These are phyloP conservation scores for Eumaeus atala DNA, from an alignment of 1,140 invertebrate species.

Conservation along the genomic window DNA sequence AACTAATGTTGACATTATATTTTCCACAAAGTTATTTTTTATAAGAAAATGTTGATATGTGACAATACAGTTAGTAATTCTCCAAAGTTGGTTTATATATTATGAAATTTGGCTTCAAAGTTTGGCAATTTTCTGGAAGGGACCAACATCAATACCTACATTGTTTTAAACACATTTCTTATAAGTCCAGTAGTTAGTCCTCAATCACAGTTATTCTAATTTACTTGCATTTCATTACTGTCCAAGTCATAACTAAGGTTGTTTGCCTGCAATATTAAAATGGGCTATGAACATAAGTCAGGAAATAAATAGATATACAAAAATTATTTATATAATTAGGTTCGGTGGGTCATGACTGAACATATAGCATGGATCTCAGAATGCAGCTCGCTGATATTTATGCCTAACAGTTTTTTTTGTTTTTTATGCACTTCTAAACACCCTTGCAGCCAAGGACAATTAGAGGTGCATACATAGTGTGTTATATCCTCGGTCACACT, in stretches of 20 bases:
- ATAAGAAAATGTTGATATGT: constrained; percentile 66
- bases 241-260: constrained; percentile 41
- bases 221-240: constrained; percentile 58
- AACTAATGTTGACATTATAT: constrained; percentile 50
- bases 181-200: constrained; percentile 37
- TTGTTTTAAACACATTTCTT: constrained; percentile 38
- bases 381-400: constrained; percentile 63
- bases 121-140: constrained; percentile 66
- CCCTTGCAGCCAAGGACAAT: constrained; percentile 18
- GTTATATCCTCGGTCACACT: constrained; percentile 60
- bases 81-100: constrained; percentile 54
- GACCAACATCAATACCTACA: constrained; percentile 65
- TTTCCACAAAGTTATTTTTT: constrained; percentile 70
- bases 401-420: constrained; percentile 31
- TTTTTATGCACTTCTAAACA: constrained; percentile 23
- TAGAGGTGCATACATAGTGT: constrained; percentile 41
- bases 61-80: constrained; percentile 70
- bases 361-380: constrained; percentile 71
- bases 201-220: constrained; percentile 29
- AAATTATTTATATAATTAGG: constrained; percentile 61
- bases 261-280: constrained; percentile 45
- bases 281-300: constrained; percentile 61
- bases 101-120: constrained; percentile 47
- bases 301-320: constrained; percentile 52
- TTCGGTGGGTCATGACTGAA: constrained; percentile 66